Evolutionary conservation across 2,113 vertebrate species (phyloP).

Genomic region (Murina feae): DNA sequence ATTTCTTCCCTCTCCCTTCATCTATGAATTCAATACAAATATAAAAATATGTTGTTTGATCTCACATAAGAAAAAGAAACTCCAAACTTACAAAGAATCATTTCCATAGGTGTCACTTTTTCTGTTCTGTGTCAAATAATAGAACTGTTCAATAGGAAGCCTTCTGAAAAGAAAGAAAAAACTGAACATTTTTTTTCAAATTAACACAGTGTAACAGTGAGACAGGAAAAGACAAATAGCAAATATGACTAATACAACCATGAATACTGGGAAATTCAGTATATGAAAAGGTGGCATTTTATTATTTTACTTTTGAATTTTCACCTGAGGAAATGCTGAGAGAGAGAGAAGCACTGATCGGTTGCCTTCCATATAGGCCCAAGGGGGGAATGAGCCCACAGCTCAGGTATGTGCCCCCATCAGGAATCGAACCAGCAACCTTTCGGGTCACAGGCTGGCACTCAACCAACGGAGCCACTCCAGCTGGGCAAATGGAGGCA

Average conservation of each 20-base stretch:
- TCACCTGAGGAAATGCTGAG: too few species aligned
- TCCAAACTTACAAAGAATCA: conserved; percentile 82
- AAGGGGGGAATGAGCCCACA: background rate
- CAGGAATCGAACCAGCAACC: background rate
- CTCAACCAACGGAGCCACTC: background rate
- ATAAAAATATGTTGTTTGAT: conserved; percentile 19
- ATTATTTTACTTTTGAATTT: too few species aligned
- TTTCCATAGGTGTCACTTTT: conserved; percentile 80
- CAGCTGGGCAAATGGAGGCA: background rate
- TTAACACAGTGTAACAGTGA: background rate
- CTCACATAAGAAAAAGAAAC: background rate
- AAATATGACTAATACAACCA: background rate
- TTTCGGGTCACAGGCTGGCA: background rate
- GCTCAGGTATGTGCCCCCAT: background rate
- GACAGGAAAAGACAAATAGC: background rate
- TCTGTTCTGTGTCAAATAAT: conserved; percentile 72
- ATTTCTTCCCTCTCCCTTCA: too few species aligned
- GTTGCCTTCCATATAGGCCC: background rate
- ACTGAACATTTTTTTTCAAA: background rate
- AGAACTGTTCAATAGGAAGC: conserved; percentile 68
- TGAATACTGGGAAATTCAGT: background rate
- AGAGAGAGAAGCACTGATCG: background rate
- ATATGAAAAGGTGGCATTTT: background rate
- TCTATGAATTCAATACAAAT: too few species aligned
- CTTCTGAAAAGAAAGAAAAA: conserved; percentile 72